Conservation (phyloP, 2,888 invertebrate species). For the Abrostola tripartita region DNA sequence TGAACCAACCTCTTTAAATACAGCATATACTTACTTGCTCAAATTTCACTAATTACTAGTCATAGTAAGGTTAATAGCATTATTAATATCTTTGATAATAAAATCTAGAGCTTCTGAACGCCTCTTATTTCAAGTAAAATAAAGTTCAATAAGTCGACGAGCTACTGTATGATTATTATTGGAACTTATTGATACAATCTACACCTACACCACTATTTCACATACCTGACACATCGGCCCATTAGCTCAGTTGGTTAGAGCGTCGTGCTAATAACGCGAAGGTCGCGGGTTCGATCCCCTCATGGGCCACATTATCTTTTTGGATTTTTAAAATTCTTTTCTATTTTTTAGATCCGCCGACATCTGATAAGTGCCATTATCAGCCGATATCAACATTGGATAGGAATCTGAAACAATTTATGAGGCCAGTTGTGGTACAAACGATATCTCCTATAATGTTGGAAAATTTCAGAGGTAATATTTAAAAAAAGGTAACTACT, state of each 20-base stretch:
- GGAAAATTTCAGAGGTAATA: constrained; percentile 88
- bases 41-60: too few species aligned
- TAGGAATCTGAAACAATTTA: constrained; percentile 84
- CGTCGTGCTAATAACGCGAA: constrained; percentile 93
- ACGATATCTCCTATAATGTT: constrained; percentile 86
- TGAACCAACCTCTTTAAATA: too few species aligned
- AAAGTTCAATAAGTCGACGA: too few species aligned
- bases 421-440: constrained; percentile 85
- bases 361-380: constrained; percentile 83
- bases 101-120: too few species aligned
- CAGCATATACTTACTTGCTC: too few species aligned
- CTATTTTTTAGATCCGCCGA: constrained; percentile 79
- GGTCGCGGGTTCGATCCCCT: constrained; percentile 93
- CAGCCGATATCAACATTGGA: constrained; percentile 85
- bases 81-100: too few species aligned
- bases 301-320: constrained; percentile 89
- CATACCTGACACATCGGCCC: constrained; percentile 75
- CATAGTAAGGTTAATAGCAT: too few species aligned
- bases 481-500: constrained; percentile 7
- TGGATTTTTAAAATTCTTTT: constrained; percentile 14
- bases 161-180: neutral
- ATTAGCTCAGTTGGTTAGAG: constrained; percentile 93
- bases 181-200: neutral
- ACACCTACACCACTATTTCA: constrained; percentile 21
- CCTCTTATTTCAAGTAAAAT: too few species aligned